Base-by-base conservation (phyloP, 2,113 vertebrate species). In the Cyanoderma ruficeps region DNA sequence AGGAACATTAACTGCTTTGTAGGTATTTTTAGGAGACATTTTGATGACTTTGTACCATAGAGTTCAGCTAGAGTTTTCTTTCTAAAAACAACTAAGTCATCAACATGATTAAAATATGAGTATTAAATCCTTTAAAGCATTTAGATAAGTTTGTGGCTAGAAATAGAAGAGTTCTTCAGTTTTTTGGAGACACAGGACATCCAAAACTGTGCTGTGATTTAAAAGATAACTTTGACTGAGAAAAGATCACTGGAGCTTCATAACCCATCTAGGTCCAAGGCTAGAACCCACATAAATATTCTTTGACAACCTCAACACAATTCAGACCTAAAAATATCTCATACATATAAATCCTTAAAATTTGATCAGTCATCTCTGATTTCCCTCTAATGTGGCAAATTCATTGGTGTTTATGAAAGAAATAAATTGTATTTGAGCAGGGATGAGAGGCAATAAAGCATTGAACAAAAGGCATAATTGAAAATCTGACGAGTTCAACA, bases 1-100 rank as follows among this genome's bases (percentile, higher is more conserved):
- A 72, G 65, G 78, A 76, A 79, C n/a, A 69, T 69, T 91, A 84
- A 72, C 44, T 70, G 24, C 55, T 70, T 77, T 47, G 23, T 39
- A 70, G 27, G 50, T 91, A 91, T 64, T 74, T 93, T 92, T 84
- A 91, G 80, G 71, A 92, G 44, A 89, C n/a, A 46, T 89, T 68
- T 65, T 82, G 22, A 69, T 69, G 31, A 31, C 44, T 78, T 91
- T 71, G 39, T 49, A 78, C 59, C 53, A 81, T 31, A 25, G 15
- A 77, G 52, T 31, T 95, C 74, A 67, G 44, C 37, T 65, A 81
- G 20, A 78, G 50, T 44, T 81, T 55, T 82, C 81, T 65, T 59
- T 72, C 69, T 91, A 75, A 68, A 90, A 93, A 61, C 8, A 79
- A 30, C 30, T 33, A 67, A 69, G 72, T 75, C 79, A 59, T 33